Evolutionary conservation across 2,113 vertebrate species (phyloP).

Genomic region (Cebidichthys violaceus): DNA sequence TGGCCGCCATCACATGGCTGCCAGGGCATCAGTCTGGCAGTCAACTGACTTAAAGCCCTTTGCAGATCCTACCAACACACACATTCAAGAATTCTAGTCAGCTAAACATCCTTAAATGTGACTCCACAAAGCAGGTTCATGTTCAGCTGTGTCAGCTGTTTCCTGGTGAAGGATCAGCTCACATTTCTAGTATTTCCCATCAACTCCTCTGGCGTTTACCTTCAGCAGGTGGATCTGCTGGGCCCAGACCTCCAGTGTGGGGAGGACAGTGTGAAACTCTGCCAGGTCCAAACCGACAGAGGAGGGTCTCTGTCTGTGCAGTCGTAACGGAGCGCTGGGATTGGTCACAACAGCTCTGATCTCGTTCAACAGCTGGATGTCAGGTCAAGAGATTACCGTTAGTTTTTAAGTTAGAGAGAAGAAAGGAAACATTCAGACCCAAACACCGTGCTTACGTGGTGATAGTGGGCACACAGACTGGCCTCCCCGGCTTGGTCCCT

Average conservation of each 20-base stretch:
- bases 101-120: background rate
- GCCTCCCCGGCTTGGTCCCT: slow-evolving; percentile 7
- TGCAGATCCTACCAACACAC: slow-evolving; percentile 81
- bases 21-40: slow-evolving; percentile 83
- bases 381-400: background rate
- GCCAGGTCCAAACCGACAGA: slow-evolving; percentile 52
- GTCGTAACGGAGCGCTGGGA: slow-evolving; percentile 79
- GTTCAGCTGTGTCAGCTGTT: background rate
- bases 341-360: too few relatives aligned
- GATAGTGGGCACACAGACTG: slow-evolving; percentile 20
- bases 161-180: background rate
- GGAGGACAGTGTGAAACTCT: slow-evolving; percentile 85
- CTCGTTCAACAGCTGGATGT: slow-evolving; percentile 84
- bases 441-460: slow-evolving; percentile 19
- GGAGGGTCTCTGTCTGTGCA: slow-evolving; percentile 77
- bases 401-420: background rate
- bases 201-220: slow-evolving; percentile 74
- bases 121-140: background rate
- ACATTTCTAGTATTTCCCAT: background rate
- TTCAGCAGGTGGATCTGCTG: slow-evolving; percentile 87
- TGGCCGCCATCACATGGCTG: slow-evolving; percentile 59
- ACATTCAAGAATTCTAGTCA: background rate
- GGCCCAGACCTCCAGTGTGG: slow-evolving; percentile 88
- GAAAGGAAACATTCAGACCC: background rate
- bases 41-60: slow-evolving; percentile 81